Evolutionary conservation across 2,888 invertebrate genomes (phyloP), one percentile per base, ranked within the genome.

Genomic region (Tenodera sinensis): DNA sequence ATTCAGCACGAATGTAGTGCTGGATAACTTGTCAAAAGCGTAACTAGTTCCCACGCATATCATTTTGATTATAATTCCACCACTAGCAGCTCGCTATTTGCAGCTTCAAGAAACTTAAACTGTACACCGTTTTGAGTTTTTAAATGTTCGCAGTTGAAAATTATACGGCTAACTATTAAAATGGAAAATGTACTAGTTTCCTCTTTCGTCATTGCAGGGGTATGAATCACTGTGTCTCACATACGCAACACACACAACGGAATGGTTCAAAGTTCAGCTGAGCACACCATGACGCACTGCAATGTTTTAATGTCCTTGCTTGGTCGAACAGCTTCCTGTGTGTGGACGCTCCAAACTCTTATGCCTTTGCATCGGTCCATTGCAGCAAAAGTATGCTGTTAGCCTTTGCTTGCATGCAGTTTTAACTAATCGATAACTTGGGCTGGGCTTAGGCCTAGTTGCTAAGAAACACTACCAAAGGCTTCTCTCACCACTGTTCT

Each of bases 381-480:
- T 89, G 89, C 89, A 89, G 85, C 85, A 88, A 88, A 71, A 28
- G 88, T 86, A 89, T 83, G 89, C 87, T 82, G 42, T 82, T 83
- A 28, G 28, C 81, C 42, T 83, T 89, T 88, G n/a, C 85, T 88
- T 28, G 86, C 88, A 88, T 89, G 89, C 89, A 89, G 88, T 89
- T 88, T 87, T 84, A 20, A 27, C 88, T 85, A 83, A 88, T 89
- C 89, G 88, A 89, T 89, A 89, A 71, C 85, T 85, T 85, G 89
- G 88, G 89, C 82, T 85, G 89, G 88, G 88, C 88, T 88, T 84
- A 88, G 83, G 54, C 88, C 84, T 88, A 83, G 34, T 88, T 84
- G 34, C 84, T 54, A 88, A 84, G 88, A 85, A 88, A 84, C 88
- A 88, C 84, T 88, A 28, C 85, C 84, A 88, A 54, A 85, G n/a